Evolutionary conservation across 2,113 vertebrate genomes (phyloP).

Genomic region (Seriola rivoliana): DNA sequence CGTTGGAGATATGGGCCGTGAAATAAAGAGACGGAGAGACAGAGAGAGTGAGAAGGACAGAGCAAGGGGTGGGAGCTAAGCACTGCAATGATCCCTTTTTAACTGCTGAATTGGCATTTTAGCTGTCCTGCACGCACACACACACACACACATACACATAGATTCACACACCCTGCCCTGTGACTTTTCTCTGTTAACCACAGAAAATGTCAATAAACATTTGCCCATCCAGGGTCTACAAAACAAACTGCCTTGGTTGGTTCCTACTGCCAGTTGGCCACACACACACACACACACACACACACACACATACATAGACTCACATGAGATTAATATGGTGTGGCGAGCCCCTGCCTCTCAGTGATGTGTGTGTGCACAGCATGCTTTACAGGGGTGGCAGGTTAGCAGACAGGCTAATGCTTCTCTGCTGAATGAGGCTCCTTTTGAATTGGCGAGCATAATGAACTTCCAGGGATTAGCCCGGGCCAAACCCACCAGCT

Average conservation of each 20-base stretch:
- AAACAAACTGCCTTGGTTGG: slow-evolving; percentile 72
- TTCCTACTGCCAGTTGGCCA: slow-evolving; percentile 68
- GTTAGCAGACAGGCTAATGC: slow-evolving; percentile 76
- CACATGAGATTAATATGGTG: slow-evolving; percentile 63
- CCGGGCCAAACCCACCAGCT: slow-evolving; percentile 61
- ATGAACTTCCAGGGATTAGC: slow-evolving; percentile 80
- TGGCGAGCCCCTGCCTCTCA: slow-evolving; percentile 55
- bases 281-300: slow-evolving; percentile 48
- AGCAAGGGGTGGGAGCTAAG: slow-evolving; percentile 33
- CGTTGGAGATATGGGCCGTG: slow-evolving; percentile 49
- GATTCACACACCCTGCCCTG: slow-evolving; percentile 47
- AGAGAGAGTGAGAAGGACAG: slow-evolving; percentile 35
- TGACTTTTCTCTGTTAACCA: slow-evolving; percentile 76
- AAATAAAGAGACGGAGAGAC: slow-evolving; percentile 59
- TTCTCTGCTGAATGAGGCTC: slow-evolving; percentile 61
- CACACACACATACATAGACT: slow-evolving; percentile 37
- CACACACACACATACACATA: slow-evolving; percentile 34
- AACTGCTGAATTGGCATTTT: slow-evolving; percentile 76
- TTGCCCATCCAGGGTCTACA: slow-evolving; percentile 70
- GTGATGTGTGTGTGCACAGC: slow-evolving; percentile 26
- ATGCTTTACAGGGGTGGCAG: slow-evolving; percentile 57
- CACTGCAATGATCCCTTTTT: slow-evolving; percentile 68
- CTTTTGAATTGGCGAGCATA: slow-evolving; percentile 71
- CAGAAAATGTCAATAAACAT: slow-evolving; percentile 84
- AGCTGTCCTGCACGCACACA: slow-evolving; percentile 43